Percentiles rank a stretch among this genome's conserved stretches.
These are phyloP conservation scores for Bombyx huttoni DNA, from an alignment of 2,888 invertebrate genomes.

Conservation along the genomic window DNA sequence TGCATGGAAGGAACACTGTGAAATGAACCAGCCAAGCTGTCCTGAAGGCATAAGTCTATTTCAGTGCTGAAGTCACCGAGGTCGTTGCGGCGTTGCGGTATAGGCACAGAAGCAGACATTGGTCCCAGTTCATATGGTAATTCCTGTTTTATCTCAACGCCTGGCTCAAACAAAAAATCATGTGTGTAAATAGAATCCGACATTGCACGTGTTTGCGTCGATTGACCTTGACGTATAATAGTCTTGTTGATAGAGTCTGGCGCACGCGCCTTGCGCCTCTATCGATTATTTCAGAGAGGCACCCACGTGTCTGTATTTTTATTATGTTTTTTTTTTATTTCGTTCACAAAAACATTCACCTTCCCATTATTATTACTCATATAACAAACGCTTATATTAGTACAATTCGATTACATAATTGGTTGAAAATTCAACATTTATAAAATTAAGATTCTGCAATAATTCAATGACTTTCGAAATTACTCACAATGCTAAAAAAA, in stretches of 20 bases:
- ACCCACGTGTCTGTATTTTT: slow-evolving; percentile 54
- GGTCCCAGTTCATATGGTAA: slow-evolving; percentile 56
- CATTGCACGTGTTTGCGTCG: slow-evolving; percentile 72
- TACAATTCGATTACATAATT: slow-evolving; percentile 57
- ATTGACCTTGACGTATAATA: slow-evolving; percentile 65
- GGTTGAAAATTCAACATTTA: slow-evolving; percentile 35
- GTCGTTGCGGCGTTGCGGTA: slow-evolving; percentile 69
- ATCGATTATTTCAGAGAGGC: slow-evolving; percentile 57
- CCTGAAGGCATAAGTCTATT: slow-evolving; percentile 70
- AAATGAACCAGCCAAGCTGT: slow-evolving; percentile 49
- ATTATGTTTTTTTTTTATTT: slow-evolving; percentile 19
- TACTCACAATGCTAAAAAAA: slow-evolving; percentile 5
- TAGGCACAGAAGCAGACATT: slow-evolving; percentile 76
- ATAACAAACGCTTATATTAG: slow-evolving; percentile 14
- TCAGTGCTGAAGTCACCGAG: slow-evolving; percentile 69
- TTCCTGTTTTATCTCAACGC: slow-evolving; percentile 76
- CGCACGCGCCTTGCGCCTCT: slow-evolving; percentile 62
- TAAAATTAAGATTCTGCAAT: slow-evolving; percentile 34
- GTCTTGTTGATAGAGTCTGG: slow-evolving; percentile 64
- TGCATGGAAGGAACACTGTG: slow-evolving; percentile 50
- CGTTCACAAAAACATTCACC: slow-evolving; percentile 9
- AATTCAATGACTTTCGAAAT: slow-evolving; percentile 64
- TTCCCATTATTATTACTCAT: background rate
- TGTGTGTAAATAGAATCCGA: slow-evolving; percentile 75
- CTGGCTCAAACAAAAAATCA: slow-evolving; percentile 76